Base-by-base conservation (phyloP, 2,888 invertebrate species). In the Blera fallax region DNA sequence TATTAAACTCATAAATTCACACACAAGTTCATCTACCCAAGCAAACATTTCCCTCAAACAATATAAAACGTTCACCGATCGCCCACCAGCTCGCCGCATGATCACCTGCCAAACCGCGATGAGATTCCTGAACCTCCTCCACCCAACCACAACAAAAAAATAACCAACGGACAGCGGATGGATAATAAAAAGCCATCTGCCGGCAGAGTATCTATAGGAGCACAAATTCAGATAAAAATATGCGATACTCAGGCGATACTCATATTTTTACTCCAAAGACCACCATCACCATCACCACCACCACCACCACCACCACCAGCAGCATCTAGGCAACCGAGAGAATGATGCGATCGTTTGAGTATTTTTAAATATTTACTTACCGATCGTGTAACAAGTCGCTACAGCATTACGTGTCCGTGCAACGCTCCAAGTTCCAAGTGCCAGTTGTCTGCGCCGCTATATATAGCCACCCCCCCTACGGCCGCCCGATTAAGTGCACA, bases 341-440 rank as follows among this genome's bases (percentile, higher is more conserved):
- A 62, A 43, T 54, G 73, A 74, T 73, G 50, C 24, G 52, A 64
- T 65, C 60, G 56, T n/a, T 65, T 48, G 37, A 58, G 48, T 67
- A 69, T 69, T 69, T 77, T 58, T 69, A 69, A 77, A 77, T 77
- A 69, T 77, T 77, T 77, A 60, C 69, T 32, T 64, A 37, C 27
- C 37, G 52, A 37, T 27, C 50, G 37, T n/a, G n/a, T 34, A 64
- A 52, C 32, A 43, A 40, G 52, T 29, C 45, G 32, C 16, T 10
- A 10, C 16, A 29, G 8, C 8, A 16, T 54, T 52, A 52, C 67
- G 67, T 52, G 16, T 27, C 8, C 74, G 10, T 65, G 21, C 40
- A 62, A 24, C 29, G 40, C 18, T 56, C 32, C 52, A 11, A 43
- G 48, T 16, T n/a, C 40, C 32, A 27, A 40, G n/a, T n/a, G n/a